Evolutionary conservation across 2,113 vertebrate species (phyloP), one percentile per base, ranked within the genome.

Genomic region (Coptodon rendalli): DNA sequence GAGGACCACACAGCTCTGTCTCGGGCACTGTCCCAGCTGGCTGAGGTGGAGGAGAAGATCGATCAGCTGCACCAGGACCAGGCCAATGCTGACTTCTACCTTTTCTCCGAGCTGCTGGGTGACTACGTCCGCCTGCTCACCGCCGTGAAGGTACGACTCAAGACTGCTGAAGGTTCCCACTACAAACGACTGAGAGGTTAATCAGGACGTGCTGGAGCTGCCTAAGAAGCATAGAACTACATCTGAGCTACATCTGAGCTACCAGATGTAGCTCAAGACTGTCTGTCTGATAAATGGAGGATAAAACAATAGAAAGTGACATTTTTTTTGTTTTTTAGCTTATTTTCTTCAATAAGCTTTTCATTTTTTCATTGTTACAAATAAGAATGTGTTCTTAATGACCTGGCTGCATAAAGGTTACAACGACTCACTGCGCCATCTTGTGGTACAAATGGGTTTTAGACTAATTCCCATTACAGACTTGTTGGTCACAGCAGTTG

Each of bases 21-120:
- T 13, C 96, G 99, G 73, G 99, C 99, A 17, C 95, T 99, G 93
- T 99, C 98, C 27, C 99, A 99, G 93, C 97, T 99, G 91, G 99
- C 99, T n/a, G 99, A 99, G 86, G 98, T 99, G 92, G 98, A 99
- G 93, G 99, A 99, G 94, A 99, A 99, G 95, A 98, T 99, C 87
- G 98, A 99, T 94, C 97, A 97, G 82, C 96, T 99, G 89, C 97
- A 99, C 95, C 98, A 99, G 96, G 98, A 99, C 24, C 99, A 99
- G 97, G 97, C 98, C 90, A 97, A 97, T 94, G 97, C 97, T 3
- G 99, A 99, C 96, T 99, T 99, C 91, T 98, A 98, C 91, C 93
- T 99, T 78, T 98, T 99, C 95, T 97, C 98, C 2, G 98, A 99
- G 96, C 94, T 99, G 7, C 97, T 99, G 90, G 97, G 98, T 1